Base-by-base conservation (phyloP, 2,888 invertebrate genomes). In the Schizotus pectinicornis region DNA sequence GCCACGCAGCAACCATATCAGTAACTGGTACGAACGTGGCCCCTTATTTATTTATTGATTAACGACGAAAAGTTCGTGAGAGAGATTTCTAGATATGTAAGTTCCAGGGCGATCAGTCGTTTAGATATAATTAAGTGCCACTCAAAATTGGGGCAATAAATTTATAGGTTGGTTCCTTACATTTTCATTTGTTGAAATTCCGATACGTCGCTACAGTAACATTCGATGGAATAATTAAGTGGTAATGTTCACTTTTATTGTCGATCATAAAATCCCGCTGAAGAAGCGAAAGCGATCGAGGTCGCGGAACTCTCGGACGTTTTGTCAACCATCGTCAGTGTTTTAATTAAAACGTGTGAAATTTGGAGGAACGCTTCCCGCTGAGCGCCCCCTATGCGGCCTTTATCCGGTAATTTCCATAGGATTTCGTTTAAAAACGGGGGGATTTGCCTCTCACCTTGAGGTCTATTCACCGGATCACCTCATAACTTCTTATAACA, bases 281-380 rank as follows among this genome's bases (percentile, higher is more conserved):
- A 35, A 9, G 6, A 2, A 35, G n/a, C 36, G 36, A 9, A 11
- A 35, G 11, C 36, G 11, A 6, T 9, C 36, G 36, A 9, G 36
- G 3, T 35, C 36, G 36, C 3, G 22, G 22, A 22, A 22, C 22
- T 22, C 22, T 22, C 5, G 22, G 31, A 22, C 9, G 8, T 22
- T 22, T 43, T 14, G 8, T 43, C 39, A 11, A 12, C 3, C n/a
- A 22, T 43, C 42, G 9, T n/a, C 5, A n/a, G 11, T 46, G n/a
- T 9, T 66, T 61, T 61, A 64, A 62, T 65, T 63, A 62, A 65
- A 62, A 61, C 45, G 51, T 56, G 42, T 57, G 61, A 63, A 63
- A 50, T 65, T 63, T 51, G 48, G 5, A 22, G 22, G 38, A 35
- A 35, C n/a, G 36, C 14, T 39, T 12, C 6, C 22, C 8, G 7